These are phyloP conservation scores for Euproctis similis DNA, from an alignment of 2,888 invertebrate genomes.

Conservation along the genomic window DNA sequence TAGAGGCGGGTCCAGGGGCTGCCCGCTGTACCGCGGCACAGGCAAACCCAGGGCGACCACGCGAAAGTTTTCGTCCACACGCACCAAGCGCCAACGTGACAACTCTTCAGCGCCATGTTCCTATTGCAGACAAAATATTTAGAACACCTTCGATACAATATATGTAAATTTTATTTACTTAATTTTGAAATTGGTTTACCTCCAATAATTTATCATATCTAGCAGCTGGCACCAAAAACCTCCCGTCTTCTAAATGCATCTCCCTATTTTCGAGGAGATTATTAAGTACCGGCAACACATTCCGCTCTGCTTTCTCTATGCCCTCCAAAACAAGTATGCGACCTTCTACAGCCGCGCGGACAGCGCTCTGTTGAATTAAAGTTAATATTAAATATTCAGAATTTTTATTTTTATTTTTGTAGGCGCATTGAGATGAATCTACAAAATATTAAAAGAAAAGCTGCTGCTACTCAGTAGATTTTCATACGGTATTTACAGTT, in stretches of 20 bases:
- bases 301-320: slow-evolving; percentile 97
- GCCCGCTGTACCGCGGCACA: slow-evolving; percentile 90
- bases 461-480: too few species aligned
- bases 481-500: too few species aligned
- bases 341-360: slow-evolving; percentile 92
- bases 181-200: slow-evolving; percentile 60
- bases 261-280: slow-evolving; percentile 97
- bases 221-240: slow-evolving; percentile 90
- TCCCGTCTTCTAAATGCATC: slow-evolving; percentile 98
- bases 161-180: not conserved
- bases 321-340: slow-evolving; percentile 94
- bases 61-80: slow-evolving; percentile 94
- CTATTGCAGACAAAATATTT: slow-evolving; percentile 60
- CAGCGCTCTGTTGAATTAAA: slow-evolving; percentile 95
- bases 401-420: too few species aligned
- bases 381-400: too few species aligned
- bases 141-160: too few species aligned
- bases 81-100: slow-evolving; percentile 89
- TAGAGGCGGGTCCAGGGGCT: slow-evolving; percentile 96
- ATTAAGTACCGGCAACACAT: slow-evolving; percentile 96
- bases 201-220: slow-evolving; percentile 92
- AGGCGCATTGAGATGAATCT: too few species aligned
- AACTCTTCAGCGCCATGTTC: slow-evolving; percentile 87
- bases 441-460: too few species aligned
- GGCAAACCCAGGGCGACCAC: slow-evolving; percentile 95